Evolutionary conservation across 1,140 invertebrate genomes (phyloP), one percentile per base, ranked within the genome.

Genomic region (Holcopasites calliopsidis): DNA sequence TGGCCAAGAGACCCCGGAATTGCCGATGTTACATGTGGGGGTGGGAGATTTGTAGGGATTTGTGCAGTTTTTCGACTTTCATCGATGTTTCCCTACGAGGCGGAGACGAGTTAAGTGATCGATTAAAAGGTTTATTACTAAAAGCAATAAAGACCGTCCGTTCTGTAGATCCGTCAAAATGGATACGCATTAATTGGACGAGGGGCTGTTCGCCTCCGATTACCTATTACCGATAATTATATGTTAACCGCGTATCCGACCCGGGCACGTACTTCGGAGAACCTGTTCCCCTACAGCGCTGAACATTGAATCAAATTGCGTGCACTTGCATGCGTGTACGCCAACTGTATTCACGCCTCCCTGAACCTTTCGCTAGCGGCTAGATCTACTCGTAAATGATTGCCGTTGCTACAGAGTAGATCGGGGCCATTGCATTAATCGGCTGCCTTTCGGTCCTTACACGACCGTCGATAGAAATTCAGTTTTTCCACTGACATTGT

Each of bases 171-270:
- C 65, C 26, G 47, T 6, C 44, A 10, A 68, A 82, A 82, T 79
- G 82, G 76, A 83, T 83, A 82, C 47, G 60, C 47, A 62, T 83
- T 83, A 78, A 83, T 82, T 82, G 75, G 11, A 73, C 33, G 64
- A n/a, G 44, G 40, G 50, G 33, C 68, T 21, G 47, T 57, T 52
- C 57, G 74, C 62, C 58, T 40, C 47, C 70, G 83, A 85, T 85
- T 83, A 77, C 47, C 79, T 76, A 84, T 82, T 80, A 77, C 57
- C 66, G 40, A 58, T 85, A 83, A 83, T 85, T 80, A 85, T 78
- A 85, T 73, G 80, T 76, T 84, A 69, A 83, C 65, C 55, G 40
- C 38, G 64, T 61, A 79, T 64, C n/a, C 55, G 49, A 47, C 44
- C 47, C 31, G 55, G 58, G 33, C 66, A 52, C 73, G 44, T 42